phyloP scores from a whole-genome alignment of 2,797 vertebrate genomes.

The Artibeus lituratus region DNA sequence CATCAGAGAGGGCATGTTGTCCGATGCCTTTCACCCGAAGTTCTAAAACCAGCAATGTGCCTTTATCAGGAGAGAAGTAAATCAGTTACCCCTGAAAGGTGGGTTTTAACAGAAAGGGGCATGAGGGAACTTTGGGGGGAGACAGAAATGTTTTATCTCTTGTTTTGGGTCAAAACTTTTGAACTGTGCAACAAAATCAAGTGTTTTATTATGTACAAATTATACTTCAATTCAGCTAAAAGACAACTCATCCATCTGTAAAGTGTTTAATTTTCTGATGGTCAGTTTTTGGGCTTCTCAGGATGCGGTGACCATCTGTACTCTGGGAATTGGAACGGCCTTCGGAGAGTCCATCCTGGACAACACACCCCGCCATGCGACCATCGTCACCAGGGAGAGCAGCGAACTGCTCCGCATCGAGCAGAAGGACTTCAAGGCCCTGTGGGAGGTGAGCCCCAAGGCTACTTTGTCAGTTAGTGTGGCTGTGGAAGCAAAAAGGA shows the following conservation, averaged over 20 bases:
- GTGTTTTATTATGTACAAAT: not conserved
- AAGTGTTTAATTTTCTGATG: conserved; percentile 45
- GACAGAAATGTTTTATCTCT: not conserved
- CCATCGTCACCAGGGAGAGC: conserved; percentile 94
- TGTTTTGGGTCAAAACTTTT: not conserved
- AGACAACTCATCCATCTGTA: not conserved
- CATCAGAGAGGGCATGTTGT: not conserved
- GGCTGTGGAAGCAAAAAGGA: conserved; percentile 15
- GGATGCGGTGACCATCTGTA: conserved; percentile 97
- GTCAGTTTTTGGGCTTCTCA: conserved; percentile 76
- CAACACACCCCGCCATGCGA: conserved; percentile 96
- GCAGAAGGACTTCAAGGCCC: conserved; percentile 94
- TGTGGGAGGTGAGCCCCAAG: conserved; percentile 93
- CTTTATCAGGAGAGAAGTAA: not conserved
- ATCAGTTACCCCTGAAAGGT: not conserved
- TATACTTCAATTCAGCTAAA: not conserved
- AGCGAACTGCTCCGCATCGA: conserved; percentile 96
- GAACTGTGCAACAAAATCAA: not conserved
- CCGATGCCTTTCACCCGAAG: not conserved
- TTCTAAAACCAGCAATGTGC: not conserved
- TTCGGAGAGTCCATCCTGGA: conserved; percentile 98
- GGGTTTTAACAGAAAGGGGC: not conserved
- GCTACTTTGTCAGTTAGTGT: conserved; percentile 56
- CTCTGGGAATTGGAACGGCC: conserved; percentile 93
- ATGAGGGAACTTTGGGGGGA: not conserved